phyloP scores from a whole-genome alignment of 92 coral and sea anemone genomes.

The Porites lobata region DNA sequence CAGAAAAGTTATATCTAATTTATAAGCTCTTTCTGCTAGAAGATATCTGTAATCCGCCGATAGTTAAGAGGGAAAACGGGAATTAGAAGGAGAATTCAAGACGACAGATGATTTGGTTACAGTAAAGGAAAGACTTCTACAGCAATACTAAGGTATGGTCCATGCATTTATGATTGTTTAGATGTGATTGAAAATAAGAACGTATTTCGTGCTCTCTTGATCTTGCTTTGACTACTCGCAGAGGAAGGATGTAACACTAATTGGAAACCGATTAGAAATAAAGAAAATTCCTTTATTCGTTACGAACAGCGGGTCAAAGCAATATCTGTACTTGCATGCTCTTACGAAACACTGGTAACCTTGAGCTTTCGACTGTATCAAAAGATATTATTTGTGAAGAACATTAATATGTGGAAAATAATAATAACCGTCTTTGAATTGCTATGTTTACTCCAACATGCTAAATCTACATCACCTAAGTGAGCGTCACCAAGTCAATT shows the following conservation, averaged over 20 bases:
- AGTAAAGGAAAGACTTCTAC: background rate
- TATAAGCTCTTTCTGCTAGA: slow-evolving; percentile 15
- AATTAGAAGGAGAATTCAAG: background rate
- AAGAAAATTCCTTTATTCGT: background rate
- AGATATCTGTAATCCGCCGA: slow-evolving; percentile 8
- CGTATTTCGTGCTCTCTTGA: background rate
- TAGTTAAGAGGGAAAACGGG: background rate
- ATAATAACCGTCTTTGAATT: background rate
- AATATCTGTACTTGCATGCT: background rate
- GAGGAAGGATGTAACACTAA: background rate
- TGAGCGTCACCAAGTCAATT: background rate
- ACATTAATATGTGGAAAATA: background rate
- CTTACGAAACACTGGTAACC: background rate
- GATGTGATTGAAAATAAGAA: no score
- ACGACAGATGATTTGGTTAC: slow-evolving; percentile 11
- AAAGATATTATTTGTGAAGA: background rate
- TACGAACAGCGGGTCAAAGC: background rate
- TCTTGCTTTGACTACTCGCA: background rate
- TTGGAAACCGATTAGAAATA: background rate
- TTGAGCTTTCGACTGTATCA: background rate
- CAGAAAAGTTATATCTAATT: slow-evolving; percentile 34
- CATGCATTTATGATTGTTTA: no score
- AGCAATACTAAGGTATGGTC: slow-evolving; percentile 17
- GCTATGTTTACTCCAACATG: no score
- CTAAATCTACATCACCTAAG: background rate